Conservation (phyloP, 2,113 vertebrate genomes). For the Elgaria multicarinata region DNA sequence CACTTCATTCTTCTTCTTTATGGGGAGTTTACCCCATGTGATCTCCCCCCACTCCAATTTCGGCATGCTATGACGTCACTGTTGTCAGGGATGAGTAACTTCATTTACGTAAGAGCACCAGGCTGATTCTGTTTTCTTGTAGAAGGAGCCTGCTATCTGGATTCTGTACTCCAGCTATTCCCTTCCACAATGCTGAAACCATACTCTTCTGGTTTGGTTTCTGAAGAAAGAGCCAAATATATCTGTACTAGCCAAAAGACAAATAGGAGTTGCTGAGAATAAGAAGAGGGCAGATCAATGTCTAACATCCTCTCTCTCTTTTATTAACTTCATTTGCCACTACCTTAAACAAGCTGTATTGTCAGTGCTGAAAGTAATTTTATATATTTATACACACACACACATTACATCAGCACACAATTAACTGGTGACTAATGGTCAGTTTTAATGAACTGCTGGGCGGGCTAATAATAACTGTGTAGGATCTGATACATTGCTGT, state of each 20-base stretch:
- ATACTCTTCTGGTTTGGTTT: not conserved
- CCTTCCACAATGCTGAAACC: fast-evolving
- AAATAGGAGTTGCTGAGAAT: not conserved
- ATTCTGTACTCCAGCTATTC: conserved; percentile 9
- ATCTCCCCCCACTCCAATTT: conserved; percentile 16
- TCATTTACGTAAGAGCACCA: conserved; percentile 28
- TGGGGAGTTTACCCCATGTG: conserved; percentile 16
- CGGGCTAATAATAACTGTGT: conserved; percentile 1
- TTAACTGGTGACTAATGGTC: not conserved
- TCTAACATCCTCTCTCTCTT: not conserved
- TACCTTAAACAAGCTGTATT: not conserved
- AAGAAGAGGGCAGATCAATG: not conserved
- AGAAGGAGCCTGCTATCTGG: conserved; percentile 25
- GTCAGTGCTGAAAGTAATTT: not conserved
- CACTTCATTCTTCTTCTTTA: conserved; percentile 18
- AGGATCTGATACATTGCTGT: not conserved
- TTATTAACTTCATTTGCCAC: not conserved
- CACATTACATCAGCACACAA: too few species aligned
- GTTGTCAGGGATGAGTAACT: conserved; percentile 76
- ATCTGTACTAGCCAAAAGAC: not conserved
- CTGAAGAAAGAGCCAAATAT: not conserved
- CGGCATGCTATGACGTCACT: conserved; percentile 69
- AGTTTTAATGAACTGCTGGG: not conserved
- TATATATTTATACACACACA: too few species aligned
- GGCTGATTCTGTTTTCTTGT: conserved; percentile 22